Conservation (phyloP, 2,888 invertebrate genomes). For the Drosophila falleni region DNA sequence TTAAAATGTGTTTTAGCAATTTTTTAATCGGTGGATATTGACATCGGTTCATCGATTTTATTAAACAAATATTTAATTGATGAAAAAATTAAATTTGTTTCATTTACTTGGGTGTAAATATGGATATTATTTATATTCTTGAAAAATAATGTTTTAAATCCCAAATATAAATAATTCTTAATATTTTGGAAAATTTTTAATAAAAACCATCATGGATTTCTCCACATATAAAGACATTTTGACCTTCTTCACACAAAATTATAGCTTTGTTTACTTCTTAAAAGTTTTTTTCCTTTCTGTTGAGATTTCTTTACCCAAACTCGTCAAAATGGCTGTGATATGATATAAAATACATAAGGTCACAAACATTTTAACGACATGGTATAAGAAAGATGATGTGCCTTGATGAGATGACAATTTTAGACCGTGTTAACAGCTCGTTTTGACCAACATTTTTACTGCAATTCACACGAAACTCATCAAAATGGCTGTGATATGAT, state of each 20-base stretch:
- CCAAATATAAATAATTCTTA: too few species aligned
- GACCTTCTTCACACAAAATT: neutral
- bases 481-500: slow-evolving; percentile 86
- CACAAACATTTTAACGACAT: slow-evolving; percentile 85
- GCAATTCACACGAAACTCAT: slow-evolving; percentile 83
- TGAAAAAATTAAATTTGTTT: too few species aligned
- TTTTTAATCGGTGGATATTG: too few species aligned
- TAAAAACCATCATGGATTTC: too few species aligned
- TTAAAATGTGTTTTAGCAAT: too few species aligned
- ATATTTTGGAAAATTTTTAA: too few species aligned
- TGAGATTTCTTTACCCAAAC: slow-evolving; percentile 85
- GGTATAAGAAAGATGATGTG: slow-evolving; percentile 80
- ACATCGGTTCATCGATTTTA: too few species aligned
- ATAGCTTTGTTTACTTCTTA: neutral
- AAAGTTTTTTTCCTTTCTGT: slow-evolving; percentile 31
- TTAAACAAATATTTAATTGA: too few species aligned
- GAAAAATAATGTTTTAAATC: too few species aligned
- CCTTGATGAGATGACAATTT: neutral
- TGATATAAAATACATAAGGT: slow-evolving; percentile 81
- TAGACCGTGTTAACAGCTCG: neutral
- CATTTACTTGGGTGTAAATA: too few species aligned
- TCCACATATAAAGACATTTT: too few species aligned
- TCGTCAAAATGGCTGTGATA: slow-evolving; percentile 86
- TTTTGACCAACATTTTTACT: neutral
- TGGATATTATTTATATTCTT: too few species aligned